Conservation (phyloP, 2,888 invertebrate species). For the Cryptocephalus moraei region DNA sequence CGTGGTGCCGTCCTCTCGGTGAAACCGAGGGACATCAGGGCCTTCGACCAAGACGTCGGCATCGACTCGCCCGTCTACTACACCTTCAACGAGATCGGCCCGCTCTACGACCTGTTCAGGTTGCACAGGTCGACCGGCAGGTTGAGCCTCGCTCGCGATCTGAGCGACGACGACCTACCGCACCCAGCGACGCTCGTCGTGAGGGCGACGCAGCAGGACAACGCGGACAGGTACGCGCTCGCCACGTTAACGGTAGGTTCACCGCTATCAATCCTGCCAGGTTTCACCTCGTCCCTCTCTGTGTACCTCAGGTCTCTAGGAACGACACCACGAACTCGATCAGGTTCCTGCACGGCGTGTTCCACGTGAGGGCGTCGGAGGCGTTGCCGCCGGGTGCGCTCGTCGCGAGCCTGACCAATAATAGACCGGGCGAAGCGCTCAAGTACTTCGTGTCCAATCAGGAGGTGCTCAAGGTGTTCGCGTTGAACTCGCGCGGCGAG, state of each 20-base stretch:
- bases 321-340: conserved; percentile 30
- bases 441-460: conserved; percentile 69
- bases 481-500: conserved; percentile 70
- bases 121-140: conserved; percentile 56
- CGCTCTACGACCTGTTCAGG: conserved; percentile 52
- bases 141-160: conserved; percentile 46
- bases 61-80: conserved; percentile 67
- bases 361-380: conserved; percentile 63
- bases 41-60: conserved; percentile 72
- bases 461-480: conserved; percentile 63
- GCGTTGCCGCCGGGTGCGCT: conserved; percentile 64
- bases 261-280: no score
- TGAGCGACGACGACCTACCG: conserved; percentile 50
- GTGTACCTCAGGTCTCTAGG: conserved; percentile 29
- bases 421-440: conserved; percentile 53
- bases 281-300: no score
- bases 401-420: conserved; percentile 59
- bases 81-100: conserved; percentile 51
- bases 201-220: conserved; percentile 65
- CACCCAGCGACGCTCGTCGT: conserved; percentile 72
- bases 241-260: conserved; percentile 62
- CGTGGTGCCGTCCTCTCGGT: conserved; percentile 56
- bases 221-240: conserved; percentile 74
- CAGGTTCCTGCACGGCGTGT: conserved; percentile 62
- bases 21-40: conserved; percentile 62